Evolutionary conservation across 2,113 vertebrate species (phyloP).

Genomic region (Protobothrops flavoviridis): DNA sequence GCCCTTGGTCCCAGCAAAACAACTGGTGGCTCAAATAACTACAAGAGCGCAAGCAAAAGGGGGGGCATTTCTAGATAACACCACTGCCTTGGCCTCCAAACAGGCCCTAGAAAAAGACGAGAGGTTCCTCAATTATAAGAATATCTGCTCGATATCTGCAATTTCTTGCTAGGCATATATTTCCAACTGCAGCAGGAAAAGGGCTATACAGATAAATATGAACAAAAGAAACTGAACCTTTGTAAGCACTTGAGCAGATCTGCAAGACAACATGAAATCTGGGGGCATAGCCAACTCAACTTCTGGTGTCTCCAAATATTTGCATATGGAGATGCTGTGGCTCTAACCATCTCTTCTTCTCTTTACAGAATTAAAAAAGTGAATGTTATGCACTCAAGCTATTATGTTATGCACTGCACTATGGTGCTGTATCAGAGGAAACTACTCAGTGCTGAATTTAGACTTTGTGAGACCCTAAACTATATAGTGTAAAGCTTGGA

Average conservation of each 20-base stretch:
- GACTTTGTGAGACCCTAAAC: background rate
- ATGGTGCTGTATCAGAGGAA: background rate
- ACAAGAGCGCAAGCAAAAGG: no score
- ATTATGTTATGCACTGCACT: background rate
- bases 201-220: background rate
- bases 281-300: background rate
- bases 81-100: no score
- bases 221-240: background rate
- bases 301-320: background rate
- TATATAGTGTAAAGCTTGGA: no score
- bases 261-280: background rate
- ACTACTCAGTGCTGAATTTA: background rate
- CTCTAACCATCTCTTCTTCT: background rate
- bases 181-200: slow-evolving; percentile 22
- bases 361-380: background rate
- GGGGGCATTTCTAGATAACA: no score
- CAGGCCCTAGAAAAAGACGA: no score
- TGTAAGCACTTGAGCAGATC: background rate
- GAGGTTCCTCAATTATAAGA: no score
- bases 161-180: background rate
- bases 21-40: no score
- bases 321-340: background rate
- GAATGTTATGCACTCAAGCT: background rate
- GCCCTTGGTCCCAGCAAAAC: no score
- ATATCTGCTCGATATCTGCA: background rate